Base-by-base conservation (phyloP, 2,888 invertebrate species). In the Pasiphila rectangulata region DNA sequence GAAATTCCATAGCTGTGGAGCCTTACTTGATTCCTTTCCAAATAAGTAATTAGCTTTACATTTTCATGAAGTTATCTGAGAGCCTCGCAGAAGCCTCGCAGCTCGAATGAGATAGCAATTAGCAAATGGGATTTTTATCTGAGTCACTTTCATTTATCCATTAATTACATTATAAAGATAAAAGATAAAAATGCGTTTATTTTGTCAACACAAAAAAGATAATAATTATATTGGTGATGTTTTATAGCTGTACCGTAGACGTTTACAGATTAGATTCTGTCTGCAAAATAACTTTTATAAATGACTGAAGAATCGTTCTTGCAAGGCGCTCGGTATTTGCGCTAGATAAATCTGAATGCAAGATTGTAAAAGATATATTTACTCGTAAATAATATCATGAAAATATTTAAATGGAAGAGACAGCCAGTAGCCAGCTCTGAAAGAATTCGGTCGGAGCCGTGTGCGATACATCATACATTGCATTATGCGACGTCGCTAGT, bases 121-220 rank as follows among this genome's bases (percentile, higher is more conserved):
- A 72, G 56, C 63, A 70, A 75, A 75, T 75, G 68, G 62, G 68
- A 64, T 70, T 72, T 74, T 75, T 71, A 72, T 72, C 72, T 63
- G 32, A 17, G 39, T 37, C 53, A 41, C 56, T 62, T 65, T 58
- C 42, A 53, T 56, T 63, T 60, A 59, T 61, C 66, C 63, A 59
- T 63, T 66, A 51, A 60, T 62, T 59, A 57, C 62, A 61, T 56
- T 20, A 47, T n/a, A n/a, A n/a, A n/a, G n/a, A n/a, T n/a, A n/a
- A n/a, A n/a, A n/a, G n/a, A n/a, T n/a, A n/a, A n/a, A n/a, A n/a
- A n/a, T n/a, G n/a, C n/a, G n/a, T n/a, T n/a, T n/a, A n/a, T n/a
- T n/a, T n/a, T n/a, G n/a, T n/a, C n/a, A n/a, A n/a, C n/a, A n/a
- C n/a, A n/a, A n/a, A n/a, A n/a, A n/a, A n/a, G n/a, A n/a, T n/a